Evolutionary conservation across 2,113 vertebrate species (phyloP).

Genomic region (Pristiophorus japonicus): DNA sequence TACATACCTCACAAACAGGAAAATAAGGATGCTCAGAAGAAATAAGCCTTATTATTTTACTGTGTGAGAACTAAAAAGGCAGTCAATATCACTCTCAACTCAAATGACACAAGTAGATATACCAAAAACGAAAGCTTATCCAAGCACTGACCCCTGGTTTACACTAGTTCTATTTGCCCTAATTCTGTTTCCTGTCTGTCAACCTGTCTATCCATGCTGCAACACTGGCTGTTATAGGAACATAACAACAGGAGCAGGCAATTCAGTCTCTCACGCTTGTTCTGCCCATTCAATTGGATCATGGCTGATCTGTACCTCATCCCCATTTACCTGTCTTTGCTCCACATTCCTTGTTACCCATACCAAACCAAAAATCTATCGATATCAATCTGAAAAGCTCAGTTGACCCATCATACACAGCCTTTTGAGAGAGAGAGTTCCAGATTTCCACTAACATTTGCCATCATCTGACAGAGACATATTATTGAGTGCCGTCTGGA

Average conservation of each 20-base stretch:
- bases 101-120: not conserved
- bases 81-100: not conserved
- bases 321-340: too few species aligned
- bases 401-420: too few species aligned
- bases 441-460: too few species aligned
- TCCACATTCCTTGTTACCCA: too few species aligned
- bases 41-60: not conserved
- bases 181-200: too few species aligned
- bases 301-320: too few species aligned
- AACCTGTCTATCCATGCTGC: not conserved
- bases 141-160: not conserved
- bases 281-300: too few species aligned
- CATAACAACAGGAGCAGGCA: not conserved
- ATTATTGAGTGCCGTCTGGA: too few species aligned
- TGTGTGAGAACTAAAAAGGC: not conserved
- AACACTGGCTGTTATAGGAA: not conserved
- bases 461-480: too few species aligned
- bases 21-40: not conserved
- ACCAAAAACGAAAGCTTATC: not conserved
- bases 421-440: too few species aligned
- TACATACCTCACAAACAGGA: not conserved
- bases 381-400: too few species aligned
- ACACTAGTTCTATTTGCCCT: not conserved
- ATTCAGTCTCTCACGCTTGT: not conserved
- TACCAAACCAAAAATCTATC: too few species aligned